Conservation (phyloP, 2,888 invertebrate genomes). For the Hypolimnas misippus region DNA sequence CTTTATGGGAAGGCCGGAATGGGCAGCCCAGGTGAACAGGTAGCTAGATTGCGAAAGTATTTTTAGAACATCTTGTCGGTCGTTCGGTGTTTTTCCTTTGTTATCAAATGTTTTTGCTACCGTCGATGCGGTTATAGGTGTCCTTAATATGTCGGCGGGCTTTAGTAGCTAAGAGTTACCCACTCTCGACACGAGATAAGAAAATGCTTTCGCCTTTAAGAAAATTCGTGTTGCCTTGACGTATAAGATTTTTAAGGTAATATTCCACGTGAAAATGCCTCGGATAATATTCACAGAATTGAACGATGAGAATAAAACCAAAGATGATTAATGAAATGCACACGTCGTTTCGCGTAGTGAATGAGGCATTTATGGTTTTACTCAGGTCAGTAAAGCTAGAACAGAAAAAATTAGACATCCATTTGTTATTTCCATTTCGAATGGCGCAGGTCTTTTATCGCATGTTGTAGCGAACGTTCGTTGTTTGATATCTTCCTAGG, state of each 20-base stretch:
- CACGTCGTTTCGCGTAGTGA: conserved; percentile 6
- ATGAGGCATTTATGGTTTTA: conserved; percentile 34
- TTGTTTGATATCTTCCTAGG: conserved; percentile 76
- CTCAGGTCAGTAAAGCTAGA: conserved; percentile 45
- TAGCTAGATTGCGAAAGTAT: conserved; percentile 82
- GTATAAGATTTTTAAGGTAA: conserved; percentile 16
- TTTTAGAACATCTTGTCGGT: conserved; percentile 82
- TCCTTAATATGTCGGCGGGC: conserved; percentile 57
- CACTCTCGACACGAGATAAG: conserved; percentile 41
- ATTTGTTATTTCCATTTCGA: conserved; percentile 73
- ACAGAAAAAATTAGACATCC: conserved; percentile 58
- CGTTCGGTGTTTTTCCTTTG: conserved; percentile 81
- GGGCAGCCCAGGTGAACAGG: conserved; percentile 82
- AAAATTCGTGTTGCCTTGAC: conserved; percentile 21
- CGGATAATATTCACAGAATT: background rate
- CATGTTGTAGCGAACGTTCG: conserved; percentile 65
- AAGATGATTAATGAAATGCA: conserved; percentile 6
- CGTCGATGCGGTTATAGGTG: conserved; percentile 61
- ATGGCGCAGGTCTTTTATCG: conserved; percentile 70
- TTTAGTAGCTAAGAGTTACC: conserved; percentile 40
- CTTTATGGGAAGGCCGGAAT: conserved; percentile 83
- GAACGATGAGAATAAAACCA: background rate
- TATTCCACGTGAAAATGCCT: conserved; percentile 17
- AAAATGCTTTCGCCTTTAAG: conserved; percentile 40
- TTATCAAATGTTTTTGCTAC: conserved; percentile 74